A percentile compares a stretch with the other conserved stretches of the same genome.
Conservation (phyloP, 2,888 invertebrate genomes). For the Megamerina dolium region DNA sequence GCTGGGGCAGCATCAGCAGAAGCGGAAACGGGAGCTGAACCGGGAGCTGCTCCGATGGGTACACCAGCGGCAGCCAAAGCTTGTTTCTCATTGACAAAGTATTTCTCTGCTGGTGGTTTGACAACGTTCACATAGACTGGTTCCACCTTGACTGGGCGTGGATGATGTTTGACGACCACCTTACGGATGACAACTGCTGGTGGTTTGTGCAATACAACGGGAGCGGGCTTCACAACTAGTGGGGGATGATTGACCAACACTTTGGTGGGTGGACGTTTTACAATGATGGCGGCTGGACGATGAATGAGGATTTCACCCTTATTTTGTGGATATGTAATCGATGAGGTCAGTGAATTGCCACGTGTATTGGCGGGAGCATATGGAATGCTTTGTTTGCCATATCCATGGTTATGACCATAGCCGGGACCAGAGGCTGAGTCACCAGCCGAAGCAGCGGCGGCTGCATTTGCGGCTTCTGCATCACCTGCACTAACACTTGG, state of each 20-base stretch:
- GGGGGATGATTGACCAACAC: conserved; percentile 47
- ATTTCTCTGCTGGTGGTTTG: conserved; percentile 47
- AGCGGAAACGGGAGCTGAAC: neutral
- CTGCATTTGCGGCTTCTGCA: conserved; percentile 2
- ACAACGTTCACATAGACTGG: conserved; percentile 47
- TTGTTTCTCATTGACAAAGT: conserved; percentile 45
- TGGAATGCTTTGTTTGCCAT: conserved; percentile 27
- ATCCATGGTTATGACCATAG: conserved; percentile 3
- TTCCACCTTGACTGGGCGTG: conserved; percentile 45
- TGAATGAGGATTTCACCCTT: conserved; percentile 48
- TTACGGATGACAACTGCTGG: conserved; percentile 46
- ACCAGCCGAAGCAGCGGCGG: conserved; percentile 4
- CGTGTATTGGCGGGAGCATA: conserved; percentile 38
- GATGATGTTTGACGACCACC: conserved; percentile 43
- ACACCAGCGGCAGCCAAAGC: conserved; percentile 3
- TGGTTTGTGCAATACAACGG: conserved; percentile 48
- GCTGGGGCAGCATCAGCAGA: neutral
- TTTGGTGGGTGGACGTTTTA: conserved; percentile 46
- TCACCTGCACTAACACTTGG: neutral
- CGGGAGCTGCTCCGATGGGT: conserved; percentile 13
- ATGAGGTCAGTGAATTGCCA: conserved; percentile 37
- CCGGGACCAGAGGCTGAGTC: conserved; percentile 7
- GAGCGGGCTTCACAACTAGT: conserved; percentile 46
- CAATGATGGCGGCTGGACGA: conserved; percentile 46
- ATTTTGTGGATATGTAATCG: conserved; percentile 41